Conservation (phyloP, 2,888 invertebrate genomes). For the Monochamus alternatus region DNA sequence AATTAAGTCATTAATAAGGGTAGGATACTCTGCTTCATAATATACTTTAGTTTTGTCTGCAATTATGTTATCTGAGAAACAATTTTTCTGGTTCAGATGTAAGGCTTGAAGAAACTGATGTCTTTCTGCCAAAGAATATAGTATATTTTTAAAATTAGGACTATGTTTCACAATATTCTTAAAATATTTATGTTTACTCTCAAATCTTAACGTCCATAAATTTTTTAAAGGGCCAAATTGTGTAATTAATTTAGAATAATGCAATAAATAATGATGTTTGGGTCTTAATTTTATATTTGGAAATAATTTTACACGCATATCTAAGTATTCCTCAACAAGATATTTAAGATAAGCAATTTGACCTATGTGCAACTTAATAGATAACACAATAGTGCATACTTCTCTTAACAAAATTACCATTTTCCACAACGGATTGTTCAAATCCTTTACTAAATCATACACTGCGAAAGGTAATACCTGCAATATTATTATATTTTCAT, state of each 20-base stretch:
- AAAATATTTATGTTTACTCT: too few relatives aligned
- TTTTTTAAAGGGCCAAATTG: slow-evolving; percentile 49
- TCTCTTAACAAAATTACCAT: neutral
- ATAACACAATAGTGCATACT: neutral
- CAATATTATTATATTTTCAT: slow-evolving; percentile 33
- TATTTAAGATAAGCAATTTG: slow-evolving; percentile 36
- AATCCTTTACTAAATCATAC: neutral
- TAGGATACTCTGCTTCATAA: too few relatives aligned
- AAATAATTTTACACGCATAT: neutral
- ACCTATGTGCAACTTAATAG: slow-evolving; percentile 22
- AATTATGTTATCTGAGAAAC: too few relatives aligned
- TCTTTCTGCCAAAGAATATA: too few relatives aligned
- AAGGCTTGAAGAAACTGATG: too few relatives aligned
- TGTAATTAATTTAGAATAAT: slow-evolving; percentile 52
- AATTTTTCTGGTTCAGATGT: too few relatives aligned
- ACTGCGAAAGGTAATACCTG: slow-evolving; percentile 2
- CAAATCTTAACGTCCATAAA: slow-evolving; percentile 52
- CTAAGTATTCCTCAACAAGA: neutral
- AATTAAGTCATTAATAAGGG: too few relatives aligned
- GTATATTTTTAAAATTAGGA: too few relatives aligned
- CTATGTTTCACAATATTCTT: too few relatives aligned
- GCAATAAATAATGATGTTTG: slow-evolving; percentile 53
- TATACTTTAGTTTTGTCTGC: too few relatives aligned
- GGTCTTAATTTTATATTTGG: neutral
- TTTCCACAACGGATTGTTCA: neutral